These are phyloP conservation scores for Myxocyprinus asiaticus DNA, from an alignment of 2,113 vertebrate genomes.

Conservation along the genomic window DNA sequence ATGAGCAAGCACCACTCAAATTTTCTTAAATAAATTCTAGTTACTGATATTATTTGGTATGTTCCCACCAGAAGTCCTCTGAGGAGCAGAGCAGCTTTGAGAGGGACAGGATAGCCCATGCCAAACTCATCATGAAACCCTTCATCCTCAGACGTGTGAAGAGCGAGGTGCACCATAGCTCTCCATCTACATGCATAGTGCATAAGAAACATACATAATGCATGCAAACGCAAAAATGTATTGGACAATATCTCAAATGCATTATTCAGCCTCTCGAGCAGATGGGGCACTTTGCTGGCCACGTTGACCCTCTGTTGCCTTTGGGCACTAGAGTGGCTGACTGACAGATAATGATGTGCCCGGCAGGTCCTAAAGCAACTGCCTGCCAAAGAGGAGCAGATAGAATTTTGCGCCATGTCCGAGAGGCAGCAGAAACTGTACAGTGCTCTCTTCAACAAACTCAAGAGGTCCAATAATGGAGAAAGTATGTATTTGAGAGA, in stretches of 20 bases:
- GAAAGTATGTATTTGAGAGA: slow-evolving; percentile 66
- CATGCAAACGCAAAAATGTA: slow-evolving; percentile 12
- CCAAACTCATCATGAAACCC: slow-evolving; percentile 61
- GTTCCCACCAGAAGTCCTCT: slow-evolving; percentile 49
- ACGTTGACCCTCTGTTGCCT: not conserved
- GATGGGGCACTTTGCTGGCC: not conserved
- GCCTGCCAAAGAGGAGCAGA: slow-evolving; percentile 85
- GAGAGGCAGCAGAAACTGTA: slow-evolving; percentile 89
- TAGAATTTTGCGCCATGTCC: slow-evolving; percentile 88
- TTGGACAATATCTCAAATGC: slow-evolving; percentile 9
- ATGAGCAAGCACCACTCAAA: too few relatives aligned
- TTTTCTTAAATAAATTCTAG: not conserved
- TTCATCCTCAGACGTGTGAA: slow-evolving; percentile 61
- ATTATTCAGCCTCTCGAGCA: slow-evolving; percentile 28
- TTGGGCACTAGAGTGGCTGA: not conserved
- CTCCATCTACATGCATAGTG: slow-evolving; percentile 3
- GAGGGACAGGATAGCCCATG: slow-evolving; percentile 58
- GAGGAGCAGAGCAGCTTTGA: slow-evolving; percentile 61
- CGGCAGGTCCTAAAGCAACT: slow-evolving; percentile 91
- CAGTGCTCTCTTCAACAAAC: slow-evolving; percentile 77
- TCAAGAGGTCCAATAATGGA: slow-evolving; percentile 78
- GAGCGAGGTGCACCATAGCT: slow-evolving; percentile 53
- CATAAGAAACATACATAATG: not conserved
- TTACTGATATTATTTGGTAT: not conserved
- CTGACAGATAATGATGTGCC: slow-evolving; percentile 6